Evolutionary conservation across 2,113 vertebrate species (phyloP), one percentile per base, ranked within the genome.

Genomic region (Platysteira castanea): DNA sequence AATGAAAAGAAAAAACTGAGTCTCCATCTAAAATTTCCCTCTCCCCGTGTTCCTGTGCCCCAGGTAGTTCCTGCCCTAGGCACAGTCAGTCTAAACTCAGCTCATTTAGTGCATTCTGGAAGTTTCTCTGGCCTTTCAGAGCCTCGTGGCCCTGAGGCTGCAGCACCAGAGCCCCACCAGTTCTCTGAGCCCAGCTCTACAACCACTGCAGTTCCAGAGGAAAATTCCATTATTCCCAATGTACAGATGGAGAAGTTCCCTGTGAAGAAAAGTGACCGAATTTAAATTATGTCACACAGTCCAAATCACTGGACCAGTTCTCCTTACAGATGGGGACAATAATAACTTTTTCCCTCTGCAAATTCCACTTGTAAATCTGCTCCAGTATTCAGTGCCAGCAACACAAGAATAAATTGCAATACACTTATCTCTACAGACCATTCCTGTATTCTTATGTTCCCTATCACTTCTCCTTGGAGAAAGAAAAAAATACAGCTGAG

Each of bases 301-400:
- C 84, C 89, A 89, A 71, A 92, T 54, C 76, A 75, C 60, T 37
- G 60, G 17, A 68, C 49, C 24, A 52, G 47, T 27, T 64, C 79
- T 95, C 71, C 79, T 83, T 94, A 83, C 59, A 87, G 60, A 87
- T 46, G 70, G n/a, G 78, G 74, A 87, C 81, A 91, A 87, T 41
- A 94, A 42, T 41, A 92, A 89, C 57, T 39, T 81, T 61, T 89
- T 74, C n/a, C 27, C 57, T 61, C 75, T 47, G 74, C 63, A 79
- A 95, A 95, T 82, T 96, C 89, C 73, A 91, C 81, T 91, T 78
- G 63, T 81, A 84, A 96, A 95, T 92, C 89, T 95, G 91, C 46
- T 95, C 64, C 63, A 53, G 71, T 52, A 70, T 71, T 95, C 89
- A 75, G 64, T 63, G 69, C 76, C 93, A 92, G 77, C 61, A 92